Percentiles rank a stretch among this genome's conserved stretches.
These are phyloP conservation scores for Platycnemis pennipes DNA, from an alignment of 2,888 invertebrate genomes.

Conservation along the genomic window DNA sequence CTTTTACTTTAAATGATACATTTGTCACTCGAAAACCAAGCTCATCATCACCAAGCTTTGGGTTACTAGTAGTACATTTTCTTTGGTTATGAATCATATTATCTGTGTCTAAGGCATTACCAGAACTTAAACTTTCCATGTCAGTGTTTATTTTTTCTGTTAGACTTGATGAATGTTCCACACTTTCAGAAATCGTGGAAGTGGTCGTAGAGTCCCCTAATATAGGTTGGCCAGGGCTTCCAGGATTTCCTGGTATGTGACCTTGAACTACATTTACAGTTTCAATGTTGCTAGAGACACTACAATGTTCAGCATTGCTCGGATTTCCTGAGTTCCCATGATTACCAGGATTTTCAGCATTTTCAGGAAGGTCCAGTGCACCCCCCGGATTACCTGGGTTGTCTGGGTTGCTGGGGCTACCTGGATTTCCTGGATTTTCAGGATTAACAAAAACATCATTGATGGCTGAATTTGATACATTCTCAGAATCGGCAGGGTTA, in stretches of 20 bases:
- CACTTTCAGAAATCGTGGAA: background rate
- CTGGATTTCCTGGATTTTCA: conserved; percentile 58
- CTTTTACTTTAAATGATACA: background rate
- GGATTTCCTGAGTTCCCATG: background rate
- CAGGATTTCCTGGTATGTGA: background rate
- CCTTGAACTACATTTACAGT: no score
- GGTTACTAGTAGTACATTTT: conserved; percentile 3
- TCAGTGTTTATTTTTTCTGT: conserved; percentile 12
- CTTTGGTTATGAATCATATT: conserved; percentile 34
- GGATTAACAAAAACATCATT: background rate
- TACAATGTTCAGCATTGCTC: background rate
- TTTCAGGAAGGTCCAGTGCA: background rate
- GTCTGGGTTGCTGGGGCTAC: background rate
- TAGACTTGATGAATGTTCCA: conserved; percentile 1
- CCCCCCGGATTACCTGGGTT: background rate
- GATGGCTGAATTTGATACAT: background rate
- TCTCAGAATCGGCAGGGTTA: background rate
- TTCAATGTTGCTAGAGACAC: background rate
- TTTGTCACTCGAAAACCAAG: conserved; percentile 28
- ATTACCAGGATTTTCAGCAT: background rate
- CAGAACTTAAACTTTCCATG: background rate
- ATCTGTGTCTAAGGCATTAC: background rate
- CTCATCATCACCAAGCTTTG: conserved; percentile 44
- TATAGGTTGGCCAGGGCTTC: conserved; percentile 68
- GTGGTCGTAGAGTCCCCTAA: conserved; percentile 39